These are phyloP conservation scores for Agraylea sexmaculata DNA, from an alignment of 1,140 invertebrate species.

Conservation along the genomic window DNA sequence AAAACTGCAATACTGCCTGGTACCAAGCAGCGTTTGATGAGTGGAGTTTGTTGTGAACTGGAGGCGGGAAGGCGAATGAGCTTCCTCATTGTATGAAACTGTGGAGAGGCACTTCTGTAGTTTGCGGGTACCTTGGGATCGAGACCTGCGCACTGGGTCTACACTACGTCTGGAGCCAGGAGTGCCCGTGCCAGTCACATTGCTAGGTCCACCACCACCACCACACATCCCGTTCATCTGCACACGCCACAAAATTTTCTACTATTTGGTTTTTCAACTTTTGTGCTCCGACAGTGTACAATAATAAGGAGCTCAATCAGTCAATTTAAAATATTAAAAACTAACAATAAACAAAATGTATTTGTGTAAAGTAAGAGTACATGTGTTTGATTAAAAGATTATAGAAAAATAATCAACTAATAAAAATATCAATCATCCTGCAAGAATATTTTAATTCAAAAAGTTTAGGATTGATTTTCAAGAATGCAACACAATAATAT, in stretches of 20 bases:
- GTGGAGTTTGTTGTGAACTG: conserved; percentile 38
- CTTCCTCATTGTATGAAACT: conserved; percentile 59
- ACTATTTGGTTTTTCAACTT: neutral
- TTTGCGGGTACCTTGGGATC: conserved; percentile 82
- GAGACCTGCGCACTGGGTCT: conserved; percentile 52
- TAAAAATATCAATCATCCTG: no score
- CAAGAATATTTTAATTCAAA: no score
- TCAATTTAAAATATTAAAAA: neutral
- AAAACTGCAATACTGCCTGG: conserved; percentile 86
- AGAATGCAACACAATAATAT: no score
- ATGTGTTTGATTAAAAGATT: neutral
- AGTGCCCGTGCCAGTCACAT: conserved; percentile 24
- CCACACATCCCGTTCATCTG: conserved; percentile 72
- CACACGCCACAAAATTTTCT: conserved; percentile 20
- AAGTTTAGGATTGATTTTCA: no score
- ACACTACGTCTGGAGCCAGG: conserved; percentile 23
- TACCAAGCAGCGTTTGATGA: conserved; percentile 56
- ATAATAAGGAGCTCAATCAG: neutral
- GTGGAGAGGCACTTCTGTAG: conserved; percentile 77
- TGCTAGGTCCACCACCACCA: conserved; percentile 30
- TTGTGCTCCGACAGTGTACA: neutral
- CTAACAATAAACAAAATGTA: neutral
- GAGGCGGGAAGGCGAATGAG: conserved; percentile 41
- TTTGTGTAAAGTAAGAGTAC: neutral
- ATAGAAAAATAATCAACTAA: no score